Evolutionary conservation across 2,113 vertebrate species (phyloP), one percentile per base, ranked within the genome.

Genomic region (Leptobrachium leishanense): DNA sequence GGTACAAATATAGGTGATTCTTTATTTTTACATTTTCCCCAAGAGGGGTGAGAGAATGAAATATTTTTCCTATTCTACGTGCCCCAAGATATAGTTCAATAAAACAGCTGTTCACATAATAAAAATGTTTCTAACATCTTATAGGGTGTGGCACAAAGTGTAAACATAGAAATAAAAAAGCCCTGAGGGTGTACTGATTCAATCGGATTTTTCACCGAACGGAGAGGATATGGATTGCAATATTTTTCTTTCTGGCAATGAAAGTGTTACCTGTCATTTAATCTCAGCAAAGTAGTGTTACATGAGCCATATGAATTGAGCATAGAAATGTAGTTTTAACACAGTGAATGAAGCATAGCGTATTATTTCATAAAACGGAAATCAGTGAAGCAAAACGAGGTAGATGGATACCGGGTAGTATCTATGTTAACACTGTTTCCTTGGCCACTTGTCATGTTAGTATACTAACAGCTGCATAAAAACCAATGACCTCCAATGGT

Each of bases 251-350:
- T 68, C 13, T 43, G 12, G 66, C 4, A 68, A 15, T 43, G 13
- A 15, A 68, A 13, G 42, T 43, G 66, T 68, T 68, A 68, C 41
- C 42, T 68, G 66, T 68, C 66, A 68, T 59, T 59, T 59, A 2
- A 13, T 68, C 66, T 50, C 6, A 70, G 5, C n/a, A n/a, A 8
- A 72, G 5, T 11, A 7, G 31, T 72, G 69, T 72, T 72, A 72
- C 46, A 13, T 39, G 31, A 72, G 39, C 69, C 40, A 12, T 54
- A 72, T 40, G 69, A 72, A 72, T 72, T 72, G 50, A 72, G 69
- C 69, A 31, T 72, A 72, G 68, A n/a, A 40, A 40, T 54, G 46
- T 50, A 46, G n/a, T 43, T 55, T 72, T 31, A 72, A 72, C 46
- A 31, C 20, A 5, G 43, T 31, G 69, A 55, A 54, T 72, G 46